Evolutionary conservation across 2,113 vertebrate species (phyloP), one percentile per base, ranked within the genome.

Genomic region (Podarcis muralis): DNA sequence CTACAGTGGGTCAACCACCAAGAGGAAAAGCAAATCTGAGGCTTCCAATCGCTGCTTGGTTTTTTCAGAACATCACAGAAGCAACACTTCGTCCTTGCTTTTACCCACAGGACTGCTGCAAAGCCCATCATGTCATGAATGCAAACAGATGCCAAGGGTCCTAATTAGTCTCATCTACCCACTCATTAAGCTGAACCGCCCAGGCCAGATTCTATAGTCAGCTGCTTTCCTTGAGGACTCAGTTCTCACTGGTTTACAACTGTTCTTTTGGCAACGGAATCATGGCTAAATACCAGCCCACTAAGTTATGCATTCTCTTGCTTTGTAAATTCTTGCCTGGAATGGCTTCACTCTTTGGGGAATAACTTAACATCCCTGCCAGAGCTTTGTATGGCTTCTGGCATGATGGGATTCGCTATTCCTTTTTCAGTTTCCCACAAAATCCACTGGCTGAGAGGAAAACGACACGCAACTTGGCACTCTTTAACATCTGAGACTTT

Each of bases 161-260:
- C 27, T 84, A 30, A 1, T 72, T 83, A 86, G 23, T 48, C 30
- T 78, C 93, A 75, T 23, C 4, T 71, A 89, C 68, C 53, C 85
- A 77, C 11, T 80, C 57, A 30, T 75, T 48, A 84, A 53, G 81
- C 0, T 62, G 87, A 90, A 83, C 75, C 32, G 81, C 80, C 59
- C 78, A 83, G 69, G 48, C 68, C 89, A 18, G 76, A 85, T 80
- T 89, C 79, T 83, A 57, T 85, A 25, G n/a, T 84, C 79, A 90
- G 88, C 91, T 92, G 90, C 79, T 74, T 80, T 91, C 89, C 90
- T 93, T 84, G 74, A 78, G 80, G 88, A 81, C 89, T 79, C 90
- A 35, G 57, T 88, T 92, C 93, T 87, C 93, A 91, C 78, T 88
- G 86, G 71, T 81, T 69, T 59, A 35, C 85, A 87, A 85, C 91